These are phyloP conservation scores for Heteromormyrus szaboi DNA, from an alignment of 2,797 vertebrate species.

Conservation along the genomic window DNA sequence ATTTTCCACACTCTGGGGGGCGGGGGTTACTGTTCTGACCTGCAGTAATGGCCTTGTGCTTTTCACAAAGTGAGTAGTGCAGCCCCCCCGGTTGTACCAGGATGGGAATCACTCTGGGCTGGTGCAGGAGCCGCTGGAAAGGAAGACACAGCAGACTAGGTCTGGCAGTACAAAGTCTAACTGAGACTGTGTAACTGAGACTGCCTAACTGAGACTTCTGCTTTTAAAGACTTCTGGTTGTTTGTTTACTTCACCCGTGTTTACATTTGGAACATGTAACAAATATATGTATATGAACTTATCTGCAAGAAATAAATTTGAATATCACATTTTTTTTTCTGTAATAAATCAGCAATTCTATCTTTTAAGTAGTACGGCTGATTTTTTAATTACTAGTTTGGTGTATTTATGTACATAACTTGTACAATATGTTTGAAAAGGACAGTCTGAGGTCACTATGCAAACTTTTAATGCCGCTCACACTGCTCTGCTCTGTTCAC, in stretches of 20 bases:
- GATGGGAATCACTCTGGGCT: constrained; percentile 28
- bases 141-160: constrained; percentile 42
- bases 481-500: not conserved
- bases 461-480: not conserved
- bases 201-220: no score
- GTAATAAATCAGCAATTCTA: constrained; percentile 72
- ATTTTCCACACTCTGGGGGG: not conserved
- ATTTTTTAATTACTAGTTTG: not conserved
- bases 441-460: not conserved
- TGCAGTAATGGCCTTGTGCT: not conserved
- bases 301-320: constrained; percentile 55
- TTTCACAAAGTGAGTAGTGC: not conserved
- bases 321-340: constrained; percentile 66
- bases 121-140: constrained; percentile 38
- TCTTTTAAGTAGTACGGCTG: constrained; percentile 43
- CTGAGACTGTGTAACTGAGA: not conserved
- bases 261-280: constrained; percentile 73
- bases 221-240: constrained; percentile 32
- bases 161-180: not conserved
- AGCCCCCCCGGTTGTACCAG: not conserved
- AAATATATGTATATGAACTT: constrained; percentile 55
- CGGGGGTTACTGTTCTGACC: not conserved
- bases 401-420: not conserved
- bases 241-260: constrained; percentile 70
- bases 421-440: not conserved